Percentiles rank a stretch among this genome's conserved stretches.
Conservation (phyloP, 2,113 vertebrate genomes). For the Oncorhynchus mykiss region DNA sequence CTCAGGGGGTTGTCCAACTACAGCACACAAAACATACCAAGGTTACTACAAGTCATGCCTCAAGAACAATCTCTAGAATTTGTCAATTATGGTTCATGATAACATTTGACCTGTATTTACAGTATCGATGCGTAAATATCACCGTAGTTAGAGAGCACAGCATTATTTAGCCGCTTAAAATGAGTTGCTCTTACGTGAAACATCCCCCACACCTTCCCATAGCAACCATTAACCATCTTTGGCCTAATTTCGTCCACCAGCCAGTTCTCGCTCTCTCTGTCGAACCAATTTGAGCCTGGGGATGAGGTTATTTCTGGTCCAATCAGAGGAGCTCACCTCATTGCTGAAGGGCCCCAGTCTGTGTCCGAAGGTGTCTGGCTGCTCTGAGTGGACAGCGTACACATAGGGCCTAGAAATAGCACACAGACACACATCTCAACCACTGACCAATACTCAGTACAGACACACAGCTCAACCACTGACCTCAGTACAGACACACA, state of each 20-base stretch:
- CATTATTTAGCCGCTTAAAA: no score
- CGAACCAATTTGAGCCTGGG: no score
- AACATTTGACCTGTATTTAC: no score
- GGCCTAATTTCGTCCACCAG: no score
- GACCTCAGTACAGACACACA: not conserved
- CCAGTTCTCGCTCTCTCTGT: no score
- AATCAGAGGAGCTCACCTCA: constrained; percentile 81
- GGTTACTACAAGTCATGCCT: not conserved
- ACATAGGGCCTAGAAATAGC: constrained; percentile 84
- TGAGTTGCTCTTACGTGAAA: no score
- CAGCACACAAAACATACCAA: not conserved
- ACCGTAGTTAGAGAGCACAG: no score
- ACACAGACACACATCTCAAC: not conserved
- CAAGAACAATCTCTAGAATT: not conserved
- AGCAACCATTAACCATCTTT: no score
- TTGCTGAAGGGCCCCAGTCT: constrained; percentile 90
- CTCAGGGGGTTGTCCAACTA: constrained; percentile 81
- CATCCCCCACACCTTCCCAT: no score
- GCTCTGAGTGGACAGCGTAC: constrained; percentile 94
- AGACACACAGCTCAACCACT: no score
- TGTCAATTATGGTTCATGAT: not conserved
- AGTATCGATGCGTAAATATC: no score
- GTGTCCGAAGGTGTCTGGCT: constrained; percentile 93
- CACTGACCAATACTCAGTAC: not conserved
- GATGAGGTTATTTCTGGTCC: not conserved